Evolutionary conservation across 1,140 invertebrate genomes (phyloP).

Genomic region (Streblospio benedicti): DNA sequence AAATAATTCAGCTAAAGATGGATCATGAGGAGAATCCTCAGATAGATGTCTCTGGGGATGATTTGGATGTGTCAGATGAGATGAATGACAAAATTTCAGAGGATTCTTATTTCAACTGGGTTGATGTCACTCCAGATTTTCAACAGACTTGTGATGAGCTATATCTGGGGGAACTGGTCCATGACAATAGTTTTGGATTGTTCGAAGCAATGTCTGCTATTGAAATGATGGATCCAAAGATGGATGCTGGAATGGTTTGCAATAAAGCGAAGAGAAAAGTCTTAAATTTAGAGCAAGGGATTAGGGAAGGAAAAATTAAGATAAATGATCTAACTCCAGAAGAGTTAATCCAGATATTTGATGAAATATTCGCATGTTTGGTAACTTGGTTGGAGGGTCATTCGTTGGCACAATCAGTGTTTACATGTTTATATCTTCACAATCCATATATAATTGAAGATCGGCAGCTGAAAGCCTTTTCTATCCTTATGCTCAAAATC

Average conservation of each 20-base stretch:
- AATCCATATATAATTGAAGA: constrained; percentile 77
- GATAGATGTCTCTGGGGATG: no score
- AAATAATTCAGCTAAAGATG: no score
- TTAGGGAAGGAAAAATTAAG: constrained; percentile 67
- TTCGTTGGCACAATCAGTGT: constrained; percentile 91
- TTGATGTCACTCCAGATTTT: constrained; percentile 68
- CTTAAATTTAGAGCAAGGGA: constrained; percentile 77
- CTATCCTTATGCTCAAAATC: constrained; percentile 78
- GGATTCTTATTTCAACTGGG: constrained; percentile 61
- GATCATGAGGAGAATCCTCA: no score
- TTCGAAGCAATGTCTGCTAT: constrained; percentile 99
- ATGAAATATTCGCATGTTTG: constrained; percentile 82
- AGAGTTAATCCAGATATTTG: constrained; percentile 70
- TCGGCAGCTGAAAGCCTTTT: constrained; percentile 74
- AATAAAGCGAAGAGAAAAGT: constrained; percentile 67
- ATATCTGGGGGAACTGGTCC: constrained; percentile 75
- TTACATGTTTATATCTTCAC: constrained; percentile 92
- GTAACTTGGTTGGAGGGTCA: constrained; percentile 51
- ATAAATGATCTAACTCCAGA: constrained; percentile 56
- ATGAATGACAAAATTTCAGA: no score
- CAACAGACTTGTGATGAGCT: constrained; percentile 63
- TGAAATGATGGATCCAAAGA: constrained; percentile 99
- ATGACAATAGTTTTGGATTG: constrained; percentile 75
- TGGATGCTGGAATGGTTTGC: constrained; percentile 97
- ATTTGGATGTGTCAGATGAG: no score